Conservation (phyloP, 2,888 invertebrate species). For the Euplagia quadripunctaria region DNA sequence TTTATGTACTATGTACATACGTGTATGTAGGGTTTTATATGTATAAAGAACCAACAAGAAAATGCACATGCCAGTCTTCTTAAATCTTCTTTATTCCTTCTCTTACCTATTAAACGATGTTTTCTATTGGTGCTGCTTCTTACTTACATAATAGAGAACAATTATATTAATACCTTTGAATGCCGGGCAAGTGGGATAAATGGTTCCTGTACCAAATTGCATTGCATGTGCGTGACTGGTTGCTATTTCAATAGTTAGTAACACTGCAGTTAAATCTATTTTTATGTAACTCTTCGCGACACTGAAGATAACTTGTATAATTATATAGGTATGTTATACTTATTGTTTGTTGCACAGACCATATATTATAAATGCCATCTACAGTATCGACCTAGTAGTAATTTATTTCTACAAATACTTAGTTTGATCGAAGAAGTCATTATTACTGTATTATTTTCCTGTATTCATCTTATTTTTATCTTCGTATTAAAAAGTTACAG, state of each 20-base stretch:
- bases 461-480: neutral
- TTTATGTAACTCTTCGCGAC: neutral
- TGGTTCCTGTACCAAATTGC: slow-evolving; percentile 16
- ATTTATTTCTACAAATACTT: neutral
- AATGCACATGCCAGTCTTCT: neutral
- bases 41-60: neutral
- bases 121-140: neutral
- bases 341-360: no score
- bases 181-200: slow-evolving; percentile 10
- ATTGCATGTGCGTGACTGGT: slow-evolving; percentile 11
- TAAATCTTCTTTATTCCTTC: neutral
- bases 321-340: neutral
- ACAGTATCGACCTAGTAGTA: no score
- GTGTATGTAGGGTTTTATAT: slow-evolving; percentile 17
- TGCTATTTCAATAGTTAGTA: slow-evolving; percentile 13
- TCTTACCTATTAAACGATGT: neutral
- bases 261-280: slow-evolving; percentile 7
- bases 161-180: neutral
- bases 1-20: slow-evolving; percentile 43
- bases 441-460: neutral
- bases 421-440: neutral
- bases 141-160: slow-evolving; percentile 3
- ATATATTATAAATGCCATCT: no score
- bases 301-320: neutral
- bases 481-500: neutral